Evolutionary conservation across 2,888 invertebrate species (phyloP), one percentile per base, ranked within the genome.

Genomic region (Pantelozetes paolii): DNA sequence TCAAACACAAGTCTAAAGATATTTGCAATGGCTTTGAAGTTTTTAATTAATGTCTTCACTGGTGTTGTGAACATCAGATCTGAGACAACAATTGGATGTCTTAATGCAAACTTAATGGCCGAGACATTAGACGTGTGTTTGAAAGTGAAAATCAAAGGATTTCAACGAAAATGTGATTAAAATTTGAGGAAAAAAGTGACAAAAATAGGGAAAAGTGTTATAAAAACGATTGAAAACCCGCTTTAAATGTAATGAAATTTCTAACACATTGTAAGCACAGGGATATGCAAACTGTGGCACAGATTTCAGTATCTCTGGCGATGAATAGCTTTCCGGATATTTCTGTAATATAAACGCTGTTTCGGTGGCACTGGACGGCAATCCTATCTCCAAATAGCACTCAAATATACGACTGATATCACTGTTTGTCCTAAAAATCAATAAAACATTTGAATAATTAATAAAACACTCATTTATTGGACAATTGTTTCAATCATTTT

Each of bases 241-340:
- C 11, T 18, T 2, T 48, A 48, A 18, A 15, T 6, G 23, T 71
- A 50, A 45, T 45, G 13, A 40, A 40, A 13, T 40, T 6, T 9
- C 45, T 45, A 45, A 45, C 36, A 28, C 67, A 23, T 11, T 30
- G 54, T n/a, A 76, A 48, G 79, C 78, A 72, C 79, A 79, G 6
- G 82, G 82, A 75, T 81, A 81, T 9, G 80, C 77, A 75, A 82
- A 82, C 70, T 80, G 79, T 30, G 78, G 78, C 48, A 81, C 78
- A 26, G 79, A 79, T 67, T 79, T 79, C 32, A 82, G 76, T 8
- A 81, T 78, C 32, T 78, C 76, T 72, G 79, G 77, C 74, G 81
- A 79, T 67, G 77, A 77, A 74, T 78, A 82, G 71, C 79, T 79
- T 9, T 80, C 79, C 6, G 82, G 82, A 77, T 81, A 82, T 62